phyloP scores from a whole-genome alignment of 2,888 invertebrate genomes.

The Baccha elongata region DNA sequence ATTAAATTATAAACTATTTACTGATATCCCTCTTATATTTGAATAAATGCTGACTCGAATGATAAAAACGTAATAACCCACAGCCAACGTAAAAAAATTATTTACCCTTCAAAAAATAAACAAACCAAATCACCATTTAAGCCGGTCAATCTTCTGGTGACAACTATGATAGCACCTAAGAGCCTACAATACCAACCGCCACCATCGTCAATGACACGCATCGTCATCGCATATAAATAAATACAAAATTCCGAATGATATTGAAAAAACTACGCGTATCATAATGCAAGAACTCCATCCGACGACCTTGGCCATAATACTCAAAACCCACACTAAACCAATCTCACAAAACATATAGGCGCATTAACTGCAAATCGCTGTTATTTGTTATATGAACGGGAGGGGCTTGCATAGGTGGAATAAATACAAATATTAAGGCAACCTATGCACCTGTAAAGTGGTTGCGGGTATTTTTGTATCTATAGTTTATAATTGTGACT shows the following conservation, averaged over 20 bases:
- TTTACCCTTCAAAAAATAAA: slow-evolving; percentile 1
- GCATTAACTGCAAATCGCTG: slow-evolving; percentile 69
- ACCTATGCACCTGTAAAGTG: slow-evolving; percentile 14
- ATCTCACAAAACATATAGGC: slow-evolving; percentile 16
- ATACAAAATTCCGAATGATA: slow-evolving; percentile 36
- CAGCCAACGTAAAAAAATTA: slow-evolving; percentile 3
- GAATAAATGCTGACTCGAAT: not conserved
- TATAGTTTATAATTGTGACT: slow-evolving; percentile 38
- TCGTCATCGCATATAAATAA: slow-evolving; percentile 33
- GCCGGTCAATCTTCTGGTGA: slow-evolving; percentile 18
- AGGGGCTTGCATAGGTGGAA: too few species aligned
- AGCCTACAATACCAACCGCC: not conserved
- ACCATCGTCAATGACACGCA: not conserved
- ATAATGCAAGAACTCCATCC: slow-evolving; percentile 66
- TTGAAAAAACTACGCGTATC: slow-evolving; percentile 64
- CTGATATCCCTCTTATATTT: too few species aligned
- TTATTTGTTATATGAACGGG: slow-evolving; percentile 16
- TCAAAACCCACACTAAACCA: slow-evolving; percentile 32
- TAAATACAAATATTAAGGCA: not conserved
- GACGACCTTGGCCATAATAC: slow-evolving; percentile 72
- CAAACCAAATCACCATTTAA: not conserved
- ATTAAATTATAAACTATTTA: too few species aligned
- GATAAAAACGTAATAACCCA: slow-evolving; percentile 6
- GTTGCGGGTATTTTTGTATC: slow-evolving; percentile 2
- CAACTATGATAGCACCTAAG: slow-evolving; percentile 14